A percentile compares a stretch with the other conserved stretches of the same genome.
phyloP scores from a whole-genome alignment of 2,113 vertebrate genomes.

The Clupea harengus region DNA sequence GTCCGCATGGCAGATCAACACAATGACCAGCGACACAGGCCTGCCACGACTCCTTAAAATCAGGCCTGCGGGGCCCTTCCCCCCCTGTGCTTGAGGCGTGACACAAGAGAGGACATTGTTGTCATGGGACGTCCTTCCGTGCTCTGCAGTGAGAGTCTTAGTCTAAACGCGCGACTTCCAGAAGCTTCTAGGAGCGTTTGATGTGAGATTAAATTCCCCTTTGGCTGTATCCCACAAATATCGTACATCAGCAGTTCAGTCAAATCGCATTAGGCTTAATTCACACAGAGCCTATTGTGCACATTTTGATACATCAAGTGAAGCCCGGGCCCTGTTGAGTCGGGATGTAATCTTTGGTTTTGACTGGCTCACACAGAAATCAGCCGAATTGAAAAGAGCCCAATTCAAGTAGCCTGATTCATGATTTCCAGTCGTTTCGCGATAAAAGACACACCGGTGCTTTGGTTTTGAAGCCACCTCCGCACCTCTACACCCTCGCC shows the following conservation, averaged over 20 bases:
- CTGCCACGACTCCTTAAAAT: neutral
- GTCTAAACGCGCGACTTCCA: neutral
- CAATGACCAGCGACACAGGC: neutral
- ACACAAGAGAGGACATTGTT: neutral
- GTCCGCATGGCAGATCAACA: neutral
- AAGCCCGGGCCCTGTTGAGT: neutral
- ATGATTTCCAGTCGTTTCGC: neutral
- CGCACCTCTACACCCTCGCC: neutral
- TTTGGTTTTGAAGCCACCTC: neutral
- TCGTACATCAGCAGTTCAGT: neutral
- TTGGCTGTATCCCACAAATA: neutral
- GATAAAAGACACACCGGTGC: neutral
- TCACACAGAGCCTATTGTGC: conserved; percentile 2
- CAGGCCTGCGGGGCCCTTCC: neutral
- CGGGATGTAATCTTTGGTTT: neutral
- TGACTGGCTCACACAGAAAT: neutral
- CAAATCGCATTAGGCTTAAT: conserved; percentile 2
- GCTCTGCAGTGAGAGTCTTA: neutral
- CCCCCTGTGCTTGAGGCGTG: neutral
- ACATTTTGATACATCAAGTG: neutral
- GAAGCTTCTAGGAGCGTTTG: neutral
- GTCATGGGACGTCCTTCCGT: neutral
- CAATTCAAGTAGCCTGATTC: neutral
- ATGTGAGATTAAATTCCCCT: conserved; percentile 4
- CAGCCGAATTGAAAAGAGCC: neutral